A percentile compares a stretch with the other conserved stretches of the same genome.
These are phyloP conservation scores for Conops quadrifasciatus DNA, from an alignment of 2,888 invertebrate genomes.

Conservation along the genomic window DNA sequence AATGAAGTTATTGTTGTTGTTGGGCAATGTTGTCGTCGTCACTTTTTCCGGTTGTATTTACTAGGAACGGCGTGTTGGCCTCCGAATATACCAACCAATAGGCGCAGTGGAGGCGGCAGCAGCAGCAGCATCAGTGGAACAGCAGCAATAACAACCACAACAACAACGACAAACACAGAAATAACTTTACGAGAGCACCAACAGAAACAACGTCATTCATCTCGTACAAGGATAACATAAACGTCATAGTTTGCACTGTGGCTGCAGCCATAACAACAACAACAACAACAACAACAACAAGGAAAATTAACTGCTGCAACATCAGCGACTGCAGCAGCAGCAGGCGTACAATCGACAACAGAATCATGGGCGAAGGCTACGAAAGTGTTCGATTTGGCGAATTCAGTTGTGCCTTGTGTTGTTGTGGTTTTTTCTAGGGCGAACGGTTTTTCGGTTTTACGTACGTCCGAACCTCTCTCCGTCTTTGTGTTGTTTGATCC, in stretches of 20 bases:
- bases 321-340: too few species aligned
- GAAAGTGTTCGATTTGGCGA: constrained; percentile 16
- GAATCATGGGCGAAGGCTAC: constrained; percentile 15
- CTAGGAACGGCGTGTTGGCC: too few species aligned
- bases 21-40: constrained; percentile 22
- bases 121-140: constrained; percentile 29
- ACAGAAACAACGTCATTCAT: constrained; percentile 49
- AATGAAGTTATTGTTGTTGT: constrained; percentile 35
- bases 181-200: constrained; percentile 6
- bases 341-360: constrained; percentile 7
- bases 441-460: not conserved
- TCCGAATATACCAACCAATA: not conserved
- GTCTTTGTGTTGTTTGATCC: constrained; percentile 2
- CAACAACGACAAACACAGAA: constrained; percentile 28
- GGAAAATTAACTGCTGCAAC: constrained; percentile 20
- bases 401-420: not conserved
- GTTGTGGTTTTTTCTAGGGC: constrained; percentile 5
- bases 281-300: constrained; percentile 50
- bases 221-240: constrained; percentile 60
- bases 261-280: constrained; percentile 20
- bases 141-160: constrained; percentile 42
- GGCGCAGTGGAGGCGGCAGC: constrained; percentile 41
- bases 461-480: too few species aligned
- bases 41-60: too few species aligned
- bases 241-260: constrained; percentile 52